Percentiles rank a stretch among this genome's conserved stretches.
Evolutionary conservation across 1,140 invertebrate species (phyloP).

Genomic region (Ruditapes philippinarum): DNA sequence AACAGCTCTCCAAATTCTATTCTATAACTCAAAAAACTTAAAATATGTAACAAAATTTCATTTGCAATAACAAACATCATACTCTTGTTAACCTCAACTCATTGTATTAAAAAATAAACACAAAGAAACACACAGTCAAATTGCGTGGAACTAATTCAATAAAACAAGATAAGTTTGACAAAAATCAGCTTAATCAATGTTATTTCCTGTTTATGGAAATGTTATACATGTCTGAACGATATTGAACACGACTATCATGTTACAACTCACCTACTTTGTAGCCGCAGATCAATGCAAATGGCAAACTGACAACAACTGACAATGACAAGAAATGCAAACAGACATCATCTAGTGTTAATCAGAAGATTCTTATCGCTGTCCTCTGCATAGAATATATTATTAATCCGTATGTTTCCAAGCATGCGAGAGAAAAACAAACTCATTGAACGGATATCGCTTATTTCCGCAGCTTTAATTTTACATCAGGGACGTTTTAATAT

Average conservation of each 20-base stretch:
- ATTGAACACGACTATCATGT: neutral
- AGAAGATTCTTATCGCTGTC: neutral
- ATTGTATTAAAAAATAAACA: too few species aligned
- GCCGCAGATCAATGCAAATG: neutral
- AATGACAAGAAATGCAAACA: neutral
- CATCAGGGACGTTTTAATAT: neutral
- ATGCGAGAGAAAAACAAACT: neutral
- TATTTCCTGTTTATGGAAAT: neutral
- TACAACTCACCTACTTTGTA: neutral
- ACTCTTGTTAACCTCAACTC: too few species aligned
- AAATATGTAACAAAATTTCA: too few species aligned
- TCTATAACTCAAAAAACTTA: too few species aligned
- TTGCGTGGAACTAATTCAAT: too few species aligned
- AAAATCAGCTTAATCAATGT: too few species aligned
- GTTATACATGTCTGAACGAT: neutral
- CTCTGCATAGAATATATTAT: neutral
- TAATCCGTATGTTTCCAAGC: neutral
- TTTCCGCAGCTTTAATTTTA: neutral
- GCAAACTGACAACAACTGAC: neutral
- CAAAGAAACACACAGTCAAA: too few species aligned
- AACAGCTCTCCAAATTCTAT: too few species aligned
- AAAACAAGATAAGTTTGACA: too few species aligned
- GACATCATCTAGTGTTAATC: slow-evolving; percentile 2
- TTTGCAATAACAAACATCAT: too few species aligned
- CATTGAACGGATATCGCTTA: neutral